phyloP scores from a whole-genome alignment of 1,140 invertebrate genomes.

The Temnothorax nylanderi region DNA sequence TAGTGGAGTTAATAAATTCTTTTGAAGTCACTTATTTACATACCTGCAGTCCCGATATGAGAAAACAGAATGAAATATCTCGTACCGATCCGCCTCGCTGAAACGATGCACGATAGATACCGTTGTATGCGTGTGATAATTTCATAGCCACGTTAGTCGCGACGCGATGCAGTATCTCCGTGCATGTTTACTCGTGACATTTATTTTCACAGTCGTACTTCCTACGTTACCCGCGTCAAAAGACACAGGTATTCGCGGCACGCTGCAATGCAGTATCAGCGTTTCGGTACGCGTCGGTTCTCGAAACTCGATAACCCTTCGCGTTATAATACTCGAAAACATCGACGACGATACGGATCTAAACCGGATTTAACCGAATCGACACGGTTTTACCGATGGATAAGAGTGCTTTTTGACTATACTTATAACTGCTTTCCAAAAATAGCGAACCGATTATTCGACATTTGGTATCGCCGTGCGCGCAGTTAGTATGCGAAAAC shows the following conservation, averaged over 20 bases:
- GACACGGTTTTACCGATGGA: not conserved
- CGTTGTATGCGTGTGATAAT: slow-evolving; percentile 50
- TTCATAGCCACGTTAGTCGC: slow-evolving; percentile 33
- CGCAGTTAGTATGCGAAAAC: not conserved
- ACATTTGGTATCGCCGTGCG: not conserved
- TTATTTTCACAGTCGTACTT: slow-evolving; percentile 61
- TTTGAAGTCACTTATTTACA: not conserved
- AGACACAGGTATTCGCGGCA: slow-evolving; percentile 29
- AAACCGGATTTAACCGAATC: not conserved
- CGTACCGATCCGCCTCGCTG: not conserved
- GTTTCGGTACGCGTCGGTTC: not conserved
- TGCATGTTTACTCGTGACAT: slow-evolving; percentile 55
- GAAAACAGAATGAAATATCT: not conserved
- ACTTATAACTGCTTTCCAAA: not conserved
- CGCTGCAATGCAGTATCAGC: slow-evolving; percentile 48
- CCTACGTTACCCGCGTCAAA: slow-evolving; percentile 55
- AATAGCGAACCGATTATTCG: not conserved
- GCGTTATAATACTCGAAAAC: not conserved
- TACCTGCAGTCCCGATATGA: not conserved
- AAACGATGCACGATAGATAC: not conserved
- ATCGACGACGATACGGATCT: not conserved
- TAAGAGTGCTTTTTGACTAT: not conserved
- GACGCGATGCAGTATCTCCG: slow-evolving; percentile 15
- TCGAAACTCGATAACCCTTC: slow-evolving; percentile 3
- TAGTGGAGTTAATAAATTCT: not conserved